phyloP scores from a whole-genome alignment of 2,888 invertebrate genomes.

The Leptopilina myrica region DNA sequence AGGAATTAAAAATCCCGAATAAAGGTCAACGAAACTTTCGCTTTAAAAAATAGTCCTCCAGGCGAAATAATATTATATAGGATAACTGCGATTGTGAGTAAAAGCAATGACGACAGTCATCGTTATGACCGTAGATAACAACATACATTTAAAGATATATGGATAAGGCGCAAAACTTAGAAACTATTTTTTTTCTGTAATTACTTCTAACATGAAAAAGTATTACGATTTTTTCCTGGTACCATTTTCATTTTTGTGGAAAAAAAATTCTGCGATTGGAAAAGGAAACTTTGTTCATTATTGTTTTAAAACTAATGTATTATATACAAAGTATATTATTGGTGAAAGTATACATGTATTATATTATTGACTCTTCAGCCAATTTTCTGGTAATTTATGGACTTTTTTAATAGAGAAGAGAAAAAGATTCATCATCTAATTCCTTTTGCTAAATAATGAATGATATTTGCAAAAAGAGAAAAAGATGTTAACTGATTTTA shows the following conservation, averaged over 20 bases:
- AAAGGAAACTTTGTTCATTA: conserved; percentile 1
- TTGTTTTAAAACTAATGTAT: conserved; percentile 14
- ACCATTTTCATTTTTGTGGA: neutral
- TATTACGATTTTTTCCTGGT: conserved; percentile 23
- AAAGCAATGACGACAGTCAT: conserved; percentile 54
- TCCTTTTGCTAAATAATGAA: neutral
- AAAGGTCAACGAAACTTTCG: conserved; percentile 52
- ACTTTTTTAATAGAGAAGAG: neutral
- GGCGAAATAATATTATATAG: conserved; percentile 46
- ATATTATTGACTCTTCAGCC: conserved; percentile 9
- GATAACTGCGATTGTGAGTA: conserved; percentile 48
- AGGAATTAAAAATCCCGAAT: neutral
- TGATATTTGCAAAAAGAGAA: neutral
- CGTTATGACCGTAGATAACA: conserved; percentile 51
- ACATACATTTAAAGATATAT: conserved; percentile 19
- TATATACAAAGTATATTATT: neutral
- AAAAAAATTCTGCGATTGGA: conserved; percentile 19
- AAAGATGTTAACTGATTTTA: neutral
- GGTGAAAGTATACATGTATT: conserved; percentile 19
- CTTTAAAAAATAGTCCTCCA: conserved; percentile 51
- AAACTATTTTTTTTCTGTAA: conserved; percentile 23
- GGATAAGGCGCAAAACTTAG: neutral
- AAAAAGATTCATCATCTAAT: conserved; percentile 12
- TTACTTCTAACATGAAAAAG: conserved; percentile 17
- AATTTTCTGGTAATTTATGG: conserved; percentile 1